Percentiles rank a stretch among this genome's conserved stretches.
These are phyloP conservation scores for Carcina quercana DNA, from an alignment of 2,888 invertebrate genomes.

Conservation along the genomic window DNA sequence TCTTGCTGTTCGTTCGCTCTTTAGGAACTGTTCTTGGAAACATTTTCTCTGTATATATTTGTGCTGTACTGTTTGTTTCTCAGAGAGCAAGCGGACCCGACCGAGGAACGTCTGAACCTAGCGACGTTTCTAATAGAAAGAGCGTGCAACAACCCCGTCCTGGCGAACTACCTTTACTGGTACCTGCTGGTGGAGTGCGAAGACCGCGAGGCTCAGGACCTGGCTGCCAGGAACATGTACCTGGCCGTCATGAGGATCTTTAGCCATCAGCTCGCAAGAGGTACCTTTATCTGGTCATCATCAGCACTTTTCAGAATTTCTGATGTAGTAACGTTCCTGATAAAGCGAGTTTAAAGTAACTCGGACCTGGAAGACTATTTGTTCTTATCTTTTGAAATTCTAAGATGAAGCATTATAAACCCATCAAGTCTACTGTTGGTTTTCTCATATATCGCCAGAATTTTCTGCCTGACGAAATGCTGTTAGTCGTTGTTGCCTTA, in stretches of 20 bases:
- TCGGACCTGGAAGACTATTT: too few species aligned
- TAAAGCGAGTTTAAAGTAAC: too few species aligned
- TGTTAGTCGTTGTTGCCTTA: too few species aligned
- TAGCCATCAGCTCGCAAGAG: slow-evolving; percentile 79
- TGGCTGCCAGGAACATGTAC: slow-evolving; percentile 87
- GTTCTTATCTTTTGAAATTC: too few species aligned
- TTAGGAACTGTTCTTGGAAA: too few species aligned
- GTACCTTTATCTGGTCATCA: slow-evolving; percentile 37
- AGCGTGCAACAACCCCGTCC: slow-evolving; percentile 89
- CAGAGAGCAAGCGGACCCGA: slow-evolving; percentile 21
- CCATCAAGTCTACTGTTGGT: too few species aligned
- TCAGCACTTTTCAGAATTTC: not conserved
- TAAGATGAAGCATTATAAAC: too few species aligned
- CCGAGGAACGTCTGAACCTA: slow-evolving; percentile 77
- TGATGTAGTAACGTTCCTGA: too few species aligned
- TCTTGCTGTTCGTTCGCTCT: too few species aligned
- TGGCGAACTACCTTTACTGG: slow-evolving; percentile 99
- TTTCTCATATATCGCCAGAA: too few species aligned
- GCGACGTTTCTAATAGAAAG: slow-evolving; percentile 93
- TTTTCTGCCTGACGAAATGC: too few species aligned
- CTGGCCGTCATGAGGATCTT: slow-evolving; percentile 91
- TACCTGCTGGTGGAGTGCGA: slow-evolving; percentile 96
- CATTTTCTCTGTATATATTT: too few species aligned
- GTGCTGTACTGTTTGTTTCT: not conserved
- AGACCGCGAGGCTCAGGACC: slow-evolving; percentile 87